Percentiles rank a stretch among this genome's conserved stretches.
These are phyloP conservation scores for Psittacula cyanocephala DNA, from an alignment of 2,113 vertebrate species.

Conservation along the genomic window DNA sequence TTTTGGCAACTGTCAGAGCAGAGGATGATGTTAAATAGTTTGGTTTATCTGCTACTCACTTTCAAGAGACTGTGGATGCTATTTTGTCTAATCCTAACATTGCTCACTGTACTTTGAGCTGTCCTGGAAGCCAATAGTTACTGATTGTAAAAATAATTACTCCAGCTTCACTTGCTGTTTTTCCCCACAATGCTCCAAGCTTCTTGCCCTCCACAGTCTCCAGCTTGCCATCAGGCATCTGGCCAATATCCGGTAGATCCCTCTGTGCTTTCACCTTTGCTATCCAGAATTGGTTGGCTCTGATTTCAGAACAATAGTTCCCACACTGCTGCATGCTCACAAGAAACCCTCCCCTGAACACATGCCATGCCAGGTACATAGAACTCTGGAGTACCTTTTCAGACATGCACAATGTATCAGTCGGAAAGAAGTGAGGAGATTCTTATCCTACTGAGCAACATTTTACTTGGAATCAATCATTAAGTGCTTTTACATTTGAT, in stretches of 20 bases:
- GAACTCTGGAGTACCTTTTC: not conserved
- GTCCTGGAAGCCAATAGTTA: not conserved
- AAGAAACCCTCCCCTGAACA: not conserved
- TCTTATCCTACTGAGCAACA: not conserved
- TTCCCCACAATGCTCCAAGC: not conserved
- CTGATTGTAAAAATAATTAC: not conserved
- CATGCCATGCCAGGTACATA: rapidly evolving
- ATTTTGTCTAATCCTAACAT: not conserved
- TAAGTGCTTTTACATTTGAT: not conserved
- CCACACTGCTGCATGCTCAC: not conserved
- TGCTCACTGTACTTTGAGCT: not conserved
- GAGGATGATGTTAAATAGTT: not conserved
- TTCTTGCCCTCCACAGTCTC: not conserved
- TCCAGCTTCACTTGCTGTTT: not conserved
- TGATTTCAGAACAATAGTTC: not conserved
- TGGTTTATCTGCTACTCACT: not conserved
- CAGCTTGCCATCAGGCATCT: not conserved
- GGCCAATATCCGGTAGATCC: not conserved
- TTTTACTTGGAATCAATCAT: not conserved
- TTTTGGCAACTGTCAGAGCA: not conserved
- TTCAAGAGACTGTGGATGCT: not conserved
- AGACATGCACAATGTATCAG: not conserved
- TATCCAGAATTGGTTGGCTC: not conserved
- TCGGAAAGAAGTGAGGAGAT: not conserved
- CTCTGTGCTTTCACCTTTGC: not conserved